A percentile compares a stretch with the other conserved stretches of the same genome.
Evolutionary conservation across 1,140 invertebrate species (phyloP).

Genomic region (Listronotus bonariensis): DNA sequence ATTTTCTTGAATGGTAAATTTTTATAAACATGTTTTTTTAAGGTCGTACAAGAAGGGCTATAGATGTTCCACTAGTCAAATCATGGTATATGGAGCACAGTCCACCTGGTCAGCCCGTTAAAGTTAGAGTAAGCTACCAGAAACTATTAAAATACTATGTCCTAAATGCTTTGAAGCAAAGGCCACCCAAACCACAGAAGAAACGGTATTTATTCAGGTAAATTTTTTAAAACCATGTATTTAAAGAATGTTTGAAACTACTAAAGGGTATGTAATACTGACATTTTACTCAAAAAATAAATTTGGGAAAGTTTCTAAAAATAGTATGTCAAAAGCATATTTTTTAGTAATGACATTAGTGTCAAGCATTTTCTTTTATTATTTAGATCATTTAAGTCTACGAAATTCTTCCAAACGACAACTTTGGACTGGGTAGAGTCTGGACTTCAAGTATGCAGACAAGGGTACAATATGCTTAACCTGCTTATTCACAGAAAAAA

Average conservation of each 20-base stretch:
- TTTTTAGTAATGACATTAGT: too few species aligned
- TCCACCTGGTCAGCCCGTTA: conserved; percentile 97
- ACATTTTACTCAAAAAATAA: too few species aligned
- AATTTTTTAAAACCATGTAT: background rate
- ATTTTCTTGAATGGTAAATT: too few species aligned
- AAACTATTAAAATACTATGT: conserved; percentile 99
- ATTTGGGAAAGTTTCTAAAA: too few species aligned
- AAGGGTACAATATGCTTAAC: conserved; percentile 99
- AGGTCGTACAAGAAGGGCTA: conserved; percentile 83
- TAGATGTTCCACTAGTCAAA: conserved; percentile 97
- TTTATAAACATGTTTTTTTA: conserved; percentile 24
- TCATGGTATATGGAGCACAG: conserved; percentile 98
- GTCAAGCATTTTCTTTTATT: too few species aligned
- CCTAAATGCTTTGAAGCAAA: conserved; percentile 95
- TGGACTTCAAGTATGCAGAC: conserved; percentile 95
- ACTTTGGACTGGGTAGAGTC: conserved; percentile 99
- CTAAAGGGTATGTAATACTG: too few species aligned
- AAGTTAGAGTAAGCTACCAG: conserved; percentile 99
- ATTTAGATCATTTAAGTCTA: conserved; percentile 94
- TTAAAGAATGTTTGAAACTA: background rate
- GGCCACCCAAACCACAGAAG: conserved; percentile 97
- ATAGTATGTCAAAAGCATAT: too few species aligned
- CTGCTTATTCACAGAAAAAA: conserved; percentile 99
- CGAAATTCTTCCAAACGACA: conserved; percentile 99
- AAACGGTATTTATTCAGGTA: conserved; percentile 89